A percentile compares a stretch with the other conserved stretches of the same genome.
Conservation (phyloP, 2,888 invertebrate species). For the Volucella inanis region DNA sequence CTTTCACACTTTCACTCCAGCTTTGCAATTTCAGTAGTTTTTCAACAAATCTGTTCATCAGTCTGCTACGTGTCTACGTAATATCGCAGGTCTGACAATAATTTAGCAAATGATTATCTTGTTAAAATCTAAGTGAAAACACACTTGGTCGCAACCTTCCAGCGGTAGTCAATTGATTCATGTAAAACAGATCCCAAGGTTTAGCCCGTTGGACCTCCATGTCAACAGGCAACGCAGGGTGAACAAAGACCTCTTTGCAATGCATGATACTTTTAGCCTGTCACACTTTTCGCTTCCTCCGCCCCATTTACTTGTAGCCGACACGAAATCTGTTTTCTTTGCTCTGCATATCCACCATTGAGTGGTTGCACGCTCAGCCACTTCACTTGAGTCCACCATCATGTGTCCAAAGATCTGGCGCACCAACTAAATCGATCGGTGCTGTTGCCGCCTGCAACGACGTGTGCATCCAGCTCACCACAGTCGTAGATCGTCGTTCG, state of each 20-base stretch:
- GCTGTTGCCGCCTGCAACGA: slow-evolving; percentile 38
- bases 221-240: slow-evolving; percentile 24
- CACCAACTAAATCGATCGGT: slow-evolving; percentile 58
- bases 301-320: slow-evolving; percentile 9
- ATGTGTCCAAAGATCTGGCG: slow-evolving; percentile 45
- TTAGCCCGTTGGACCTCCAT: slow-evolving; percentile 34
- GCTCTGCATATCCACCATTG: slow-evolving; percentile 33
- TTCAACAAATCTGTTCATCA: neutral
- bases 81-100: neutral
- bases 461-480: neutral
- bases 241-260: slow-evolving; percentile 45
- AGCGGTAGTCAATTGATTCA: slow-evolving; percentile 43
- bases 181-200: slow-evolving; percentile 49
- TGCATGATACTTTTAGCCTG: slow-evolving; percentile 44
- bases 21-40: neutral
- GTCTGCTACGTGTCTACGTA: neutral
- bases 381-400: slow-evolving; percentile 17
- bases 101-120: slow-evolving; percentile 19
- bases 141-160: slow-evolving; percentile 12
- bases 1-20: neutral
- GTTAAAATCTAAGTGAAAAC: slow-evolving; percentile 16
- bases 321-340: slow-evolving; percentile 25
- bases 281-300: slow-evolving; percentile 31
- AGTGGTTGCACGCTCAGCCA: slow-evolving; percentile 12
- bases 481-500: slow-evolving; percentile 8